These are phyloP conservation scores for Ceryle rudis DNA, from an alignment of 2,797 vertebrate species.

Conservation along the genomic window DNA sequence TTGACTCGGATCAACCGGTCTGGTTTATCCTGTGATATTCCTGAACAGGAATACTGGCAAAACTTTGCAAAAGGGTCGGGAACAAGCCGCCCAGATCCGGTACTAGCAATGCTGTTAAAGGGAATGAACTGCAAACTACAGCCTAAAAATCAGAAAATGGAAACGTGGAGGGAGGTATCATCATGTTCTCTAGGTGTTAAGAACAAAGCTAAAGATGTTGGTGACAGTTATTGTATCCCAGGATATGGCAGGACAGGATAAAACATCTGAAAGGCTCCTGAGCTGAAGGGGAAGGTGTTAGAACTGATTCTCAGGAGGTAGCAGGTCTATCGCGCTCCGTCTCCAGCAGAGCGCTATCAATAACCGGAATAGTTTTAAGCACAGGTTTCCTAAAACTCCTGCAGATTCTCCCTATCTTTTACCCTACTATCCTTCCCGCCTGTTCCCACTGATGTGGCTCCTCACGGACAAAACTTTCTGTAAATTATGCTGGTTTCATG, in stretches of 20 bases:
- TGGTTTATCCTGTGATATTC: background rate
- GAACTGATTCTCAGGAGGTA: background rate
- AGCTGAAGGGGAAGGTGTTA: background rate
- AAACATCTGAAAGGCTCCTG: slow-evolving; percentile 5
- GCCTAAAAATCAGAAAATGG: slow-evolving; percentile 25
- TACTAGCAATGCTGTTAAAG: background rate
- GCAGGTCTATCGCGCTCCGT: background rate
- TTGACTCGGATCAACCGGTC: background rate
- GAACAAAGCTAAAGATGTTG: slow-evolving; percentile 46
- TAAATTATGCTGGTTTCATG: background rate
- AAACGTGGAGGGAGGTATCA: background rate
- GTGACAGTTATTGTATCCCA: background rate
- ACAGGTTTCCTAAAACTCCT: background rate
- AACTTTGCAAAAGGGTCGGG: background rate
- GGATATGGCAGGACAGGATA: background rate
- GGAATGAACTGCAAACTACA: background rate
- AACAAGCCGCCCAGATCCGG: background rate
- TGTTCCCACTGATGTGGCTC: background rate
- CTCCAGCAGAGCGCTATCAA: background rate
- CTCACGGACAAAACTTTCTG: background rate
- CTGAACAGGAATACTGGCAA: background rate
- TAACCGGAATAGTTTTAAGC: background rate
- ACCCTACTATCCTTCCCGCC: background rate
- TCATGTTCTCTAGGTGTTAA: background rate
- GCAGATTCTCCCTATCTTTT: background rate